Evolutionary conservation across 2,888 invertebrate species (phyloP), one percentile per base, ranked within the genome.

Genomic region (Loripinus fragilis): DNA sequence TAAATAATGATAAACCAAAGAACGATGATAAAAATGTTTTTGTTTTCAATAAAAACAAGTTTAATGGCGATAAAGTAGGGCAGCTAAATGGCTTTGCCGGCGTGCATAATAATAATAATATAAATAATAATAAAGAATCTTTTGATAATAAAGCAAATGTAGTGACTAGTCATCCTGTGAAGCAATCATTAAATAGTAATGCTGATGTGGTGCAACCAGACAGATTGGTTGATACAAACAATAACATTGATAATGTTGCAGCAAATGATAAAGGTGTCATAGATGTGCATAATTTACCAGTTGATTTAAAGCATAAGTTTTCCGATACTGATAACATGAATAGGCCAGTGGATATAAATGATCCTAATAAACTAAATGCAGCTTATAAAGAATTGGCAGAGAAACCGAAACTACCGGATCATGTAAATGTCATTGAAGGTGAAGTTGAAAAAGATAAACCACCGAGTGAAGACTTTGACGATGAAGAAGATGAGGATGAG

Each of bases 341-440:
- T 41, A 33, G 68, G 23, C 64, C 67, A 67, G 60, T 50, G 12
- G 76, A 80, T 70, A 20, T 55, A 15, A 69, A 75, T 79, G 75
- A 79, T 65, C 65, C 69, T 30, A 50, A 74, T 35, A 55, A 71
- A 55, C 17, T 35, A 25, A 38, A 70, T 55, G 69, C n/a, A 45
- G 42, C 35, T 35, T 71, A 12, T 30, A 25, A 20, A 28, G 70
- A 20, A 60, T 45, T 45, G 33, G 48, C 45, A 60, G 8, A 60
- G n/a, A 48, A 50, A 41, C 45, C 68, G 35, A 50, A 45, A 48
- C 42, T 55, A 48, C 42, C 65, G 35, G 70, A 23, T 28, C 30
- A 78, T 67, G 50, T 78, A 8, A 55, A 66, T 25, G 50, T 71
- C 25, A 71, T 73, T 52, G 75, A 76, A 60, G 71, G 76, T 42